These are phyloP conservation scores for Temnopleurus reevesii DNA, from an alignment of 53 echinoderm and acorn worm genomes.

Conservation along the genomic window DNA sequence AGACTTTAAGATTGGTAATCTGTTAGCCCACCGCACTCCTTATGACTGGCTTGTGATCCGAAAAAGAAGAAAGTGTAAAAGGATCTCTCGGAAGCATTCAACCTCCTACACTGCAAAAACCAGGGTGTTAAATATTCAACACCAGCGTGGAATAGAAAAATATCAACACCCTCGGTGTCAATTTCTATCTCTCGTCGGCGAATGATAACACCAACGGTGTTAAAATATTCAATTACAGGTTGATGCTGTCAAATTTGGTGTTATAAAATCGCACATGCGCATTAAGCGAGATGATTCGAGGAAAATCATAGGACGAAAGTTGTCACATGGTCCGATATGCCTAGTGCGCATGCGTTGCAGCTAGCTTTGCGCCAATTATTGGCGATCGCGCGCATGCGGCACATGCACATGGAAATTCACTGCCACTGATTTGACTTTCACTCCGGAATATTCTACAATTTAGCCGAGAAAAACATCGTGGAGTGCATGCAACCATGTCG, in stretches of 20 bases:
- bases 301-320: not conserved
- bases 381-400: not conserved
- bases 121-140: slow-evolving; percentile 27
- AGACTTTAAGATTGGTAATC: too few relatives aligned
- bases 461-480: not conserved
- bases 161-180: not conserved
- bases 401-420: not conserved
- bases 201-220: too few relatives aligned
- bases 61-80: too few relatives aligned
- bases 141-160: slow-evolving; percentile 17
- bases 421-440: not conserved
- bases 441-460: not conserved
- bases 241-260: too few relatives aligned
- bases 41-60: too few relatives aligned
- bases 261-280: too few relatives aligned
- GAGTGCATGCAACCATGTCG: not conserved
- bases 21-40: too few relatives aligned
- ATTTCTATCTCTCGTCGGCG: not conserved
- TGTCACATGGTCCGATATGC: not conserved
- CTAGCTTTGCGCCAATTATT: not conserved
- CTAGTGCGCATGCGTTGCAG: not conserved
- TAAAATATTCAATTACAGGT: too few relatives aligned
- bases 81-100: not conserved
- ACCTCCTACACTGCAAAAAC: not conserved
- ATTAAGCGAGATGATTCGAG: not conserved